phyloP scores from a whole-genome alignment of 2,888 invertebrate species.

The Elmis aenea region DNA sequence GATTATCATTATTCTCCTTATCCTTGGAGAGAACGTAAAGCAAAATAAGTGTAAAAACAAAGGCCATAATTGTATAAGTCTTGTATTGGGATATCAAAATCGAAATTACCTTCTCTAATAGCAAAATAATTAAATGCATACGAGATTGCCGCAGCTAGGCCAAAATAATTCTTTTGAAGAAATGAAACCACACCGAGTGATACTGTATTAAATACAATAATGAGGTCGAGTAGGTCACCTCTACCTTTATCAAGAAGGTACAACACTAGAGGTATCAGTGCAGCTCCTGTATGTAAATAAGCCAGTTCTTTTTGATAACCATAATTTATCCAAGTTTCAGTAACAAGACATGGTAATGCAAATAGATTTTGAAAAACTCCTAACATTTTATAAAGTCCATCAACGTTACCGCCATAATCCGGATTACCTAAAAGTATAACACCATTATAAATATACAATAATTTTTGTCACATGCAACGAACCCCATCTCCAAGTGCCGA shows the following conservation, averaged over 20 bases:
- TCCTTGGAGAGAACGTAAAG: constrained; percentile 6
- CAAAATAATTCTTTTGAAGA: constrained; percentile 9
- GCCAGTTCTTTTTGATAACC: constrained; percentile 4
- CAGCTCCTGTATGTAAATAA: constrained; percentile 2
- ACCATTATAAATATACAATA: not conserved
- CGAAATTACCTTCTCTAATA: constrained; percentile 6
- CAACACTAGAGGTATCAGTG: constrained; percentile 7
- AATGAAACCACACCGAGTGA: constrained; percentile 9
- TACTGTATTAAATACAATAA: constrained; percentile 2
- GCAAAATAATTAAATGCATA: constrained; percentile 13
- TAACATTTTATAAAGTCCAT: constrained; percentile 4
- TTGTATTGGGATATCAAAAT: constrained; percentile 8
- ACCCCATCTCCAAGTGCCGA: constrained; percentile 42
- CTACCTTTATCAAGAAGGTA: constrained; percentile 3
- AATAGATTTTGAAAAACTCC: constrained; percentile 7
- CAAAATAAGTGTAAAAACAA: constrained; percentile 14
- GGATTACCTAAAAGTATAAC: constrained; percentile 11
- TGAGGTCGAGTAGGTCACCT: constrained; percentile 2
- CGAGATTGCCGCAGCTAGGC: constrained; percentile 8
- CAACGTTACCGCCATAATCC: constrained; percentile 7
- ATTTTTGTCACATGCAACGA: too few relatives aligned
- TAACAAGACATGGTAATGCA: constrained; percentile 7
- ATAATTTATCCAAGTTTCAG: constrained; percentile 7
- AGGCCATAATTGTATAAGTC: constrained; percentile 19
- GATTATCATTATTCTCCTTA: too few relatives aligned